Percentiles rank a stretch among this genome's conserved stretches.
Evolutionary conservation across 2,888 invertebrate species (phyloP).

Genomic region (Polyommatus iphigenia): DNA sequence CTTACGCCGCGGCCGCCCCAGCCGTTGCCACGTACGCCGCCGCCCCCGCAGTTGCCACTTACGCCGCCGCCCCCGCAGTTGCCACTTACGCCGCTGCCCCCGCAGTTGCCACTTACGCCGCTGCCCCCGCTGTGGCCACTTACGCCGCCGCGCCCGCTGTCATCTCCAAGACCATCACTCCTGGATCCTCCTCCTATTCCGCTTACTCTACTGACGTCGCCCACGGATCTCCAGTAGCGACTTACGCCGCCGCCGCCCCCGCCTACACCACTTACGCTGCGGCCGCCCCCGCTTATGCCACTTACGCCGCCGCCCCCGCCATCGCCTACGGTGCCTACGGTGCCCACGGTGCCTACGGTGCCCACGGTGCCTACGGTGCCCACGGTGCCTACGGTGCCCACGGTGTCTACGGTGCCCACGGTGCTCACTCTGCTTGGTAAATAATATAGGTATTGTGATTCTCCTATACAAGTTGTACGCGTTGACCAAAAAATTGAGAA

Average conservation of each 20-base stretch:
- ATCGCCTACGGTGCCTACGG: conserved; percentile 69
- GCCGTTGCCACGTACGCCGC: conserved; percentile 21
- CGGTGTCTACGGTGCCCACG: conserved; percentile 69
- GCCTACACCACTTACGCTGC: conserved; percentile 39
- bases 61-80: background rate
- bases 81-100: conserved; percentile 41
- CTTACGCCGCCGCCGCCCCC: conserved; percentile 50
- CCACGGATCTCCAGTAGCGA: conserved; percentile 43
- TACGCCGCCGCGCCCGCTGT: conserved; percentile 42
- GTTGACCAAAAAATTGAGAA: conserved; percentile 4
- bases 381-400: conserved; percentile 81
- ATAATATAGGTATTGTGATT: conserved; percentile 43
- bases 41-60: conserved; percentile 41
- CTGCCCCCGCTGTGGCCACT: conserved; percentile 48
- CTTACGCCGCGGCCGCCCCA: background rate
- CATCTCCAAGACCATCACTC: conserved; percentile 20
- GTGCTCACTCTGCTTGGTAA: conserved; percentile 83
- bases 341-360: no score
- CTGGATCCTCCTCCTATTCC: conserved; percentile 42
- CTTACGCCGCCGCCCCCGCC: conserved; percentile 34
- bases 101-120: conserved; percentile 38
- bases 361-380: conserved; percentile 55
- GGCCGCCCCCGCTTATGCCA: conserved; percentile 41
- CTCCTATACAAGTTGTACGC: conserved; percentile 35
- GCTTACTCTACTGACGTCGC: conserved; percentile 44